Percentiles rank a stretch among this genome's conserved stretches.
phyloP scores from a whole-genome alignment of 2,797 vertebrate species.

The Gymnothorax reevesii region DNA sequence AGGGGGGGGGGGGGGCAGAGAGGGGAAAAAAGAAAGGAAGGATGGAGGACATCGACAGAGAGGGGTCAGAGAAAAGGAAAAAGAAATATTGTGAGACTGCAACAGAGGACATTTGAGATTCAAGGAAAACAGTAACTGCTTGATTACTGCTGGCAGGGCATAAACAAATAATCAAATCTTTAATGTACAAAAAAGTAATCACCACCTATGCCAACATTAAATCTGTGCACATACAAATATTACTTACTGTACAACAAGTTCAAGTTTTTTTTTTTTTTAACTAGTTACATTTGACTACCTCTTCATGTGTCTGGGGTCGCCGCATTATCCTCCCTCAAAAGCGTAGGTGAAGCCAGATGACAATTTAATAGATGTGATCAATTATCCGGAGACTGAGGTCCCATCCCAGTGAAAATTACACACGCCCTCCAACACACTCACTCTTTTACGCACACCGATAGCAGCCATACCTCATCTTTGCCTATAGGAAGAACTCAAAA shows the following conservation, averaged over 20 bases:
- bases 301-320: background rate
- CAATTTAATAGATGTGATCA: background rate
- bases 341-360: background rate
- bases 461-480: background rate
- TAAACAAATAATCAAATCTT: background rate
- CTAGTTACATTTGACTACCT: background rate
- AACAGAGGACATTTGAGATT: background rate
- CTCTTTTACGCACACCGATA: background rate
- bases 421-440: background rate
- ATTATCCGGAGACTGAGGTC: background rate
- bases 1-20: slow-evolving; percentile 6
- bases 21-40: background rate
- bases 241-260: background rate
- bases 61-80: background rate
- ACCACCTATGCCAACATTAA: background rate
- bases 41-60: background rate
- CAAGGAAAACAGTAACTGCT: background rate
- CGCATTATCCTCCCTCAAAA: background rate
- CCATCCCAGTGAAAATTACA: background rate
- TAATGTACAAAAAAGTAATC: background rate
- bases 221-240: slow-evolving; percentile 66
- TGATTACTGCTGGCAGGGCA: background rate
- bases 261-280: background rate
- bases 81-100: background rate
- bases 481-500: background rate